phyloP scores from a whole-genome alignment of 2,888 invertebrate species.

The Stenolophus ochropezus region DNA sequence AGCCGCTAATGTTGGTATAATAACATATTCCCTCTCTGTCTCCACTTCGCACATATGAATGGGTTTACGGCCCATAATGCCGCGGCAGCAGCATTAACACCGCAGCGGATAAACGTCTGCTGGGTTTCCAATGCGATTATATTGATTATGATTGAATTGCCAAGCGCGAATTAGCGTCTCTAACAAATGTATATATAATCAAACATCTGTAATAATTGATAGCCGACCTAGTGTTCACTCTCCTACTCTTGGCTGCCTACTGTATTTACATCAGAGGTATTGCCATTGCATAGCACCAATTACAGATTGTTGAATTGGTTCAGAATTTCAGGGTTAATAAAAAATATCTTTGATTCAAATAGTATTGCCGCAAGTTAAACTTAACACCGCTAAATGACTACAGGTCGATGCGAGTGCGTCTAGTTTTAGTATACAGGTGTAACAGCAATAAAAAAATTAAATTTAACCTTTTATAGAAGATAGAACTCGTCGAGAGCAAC shows the following conservation, averaged over 20 bases:
- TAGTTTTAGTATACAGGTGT: too few species aligned
- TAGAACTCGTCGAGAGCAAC: too few species aligned
- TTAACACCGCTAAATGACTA: too few species aligned
- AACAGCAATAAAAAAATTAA: too few species aligned
- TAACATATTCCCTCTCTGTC: neutral
- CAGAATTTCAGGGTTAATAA: too few species aligned
- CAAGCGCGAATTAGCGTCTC: conserved; percentile 12
- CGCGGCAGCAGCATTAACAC: neutral
- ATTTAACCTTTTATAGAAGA: too few species aligned
- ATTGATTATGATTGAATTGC: conserved; percentile 32
- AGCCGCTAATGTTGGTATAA: neutral
- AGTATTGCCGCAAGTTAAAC: too few species aligned
- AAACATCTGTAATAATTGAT: conserved; percentile 46
- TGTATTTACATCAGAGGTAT: neutral
- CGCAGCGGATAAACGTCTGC: neutral
- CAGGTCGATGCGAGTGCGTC: too few species aligned
- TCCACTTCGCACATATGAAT: neutral
- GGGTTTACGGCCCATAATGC: neutral
- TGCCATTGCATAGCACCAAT: too few species aligned
- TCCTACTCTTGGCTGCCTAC: conserved; percentile 2
- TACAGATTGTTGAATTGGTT: too few species aligned
- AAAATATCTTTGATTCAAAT: too few species aligned
- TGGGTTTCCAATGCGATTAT: conserved; percentile 22
- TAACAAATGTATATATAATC: conserved; percentile 46
- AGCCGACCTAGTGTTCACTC: neutral